These are phyloP conservation scores for Drosophila murphyi DNA, from an alignment of 1,140 invertebrate genomes.

Conservation along the genomic window DNA sequence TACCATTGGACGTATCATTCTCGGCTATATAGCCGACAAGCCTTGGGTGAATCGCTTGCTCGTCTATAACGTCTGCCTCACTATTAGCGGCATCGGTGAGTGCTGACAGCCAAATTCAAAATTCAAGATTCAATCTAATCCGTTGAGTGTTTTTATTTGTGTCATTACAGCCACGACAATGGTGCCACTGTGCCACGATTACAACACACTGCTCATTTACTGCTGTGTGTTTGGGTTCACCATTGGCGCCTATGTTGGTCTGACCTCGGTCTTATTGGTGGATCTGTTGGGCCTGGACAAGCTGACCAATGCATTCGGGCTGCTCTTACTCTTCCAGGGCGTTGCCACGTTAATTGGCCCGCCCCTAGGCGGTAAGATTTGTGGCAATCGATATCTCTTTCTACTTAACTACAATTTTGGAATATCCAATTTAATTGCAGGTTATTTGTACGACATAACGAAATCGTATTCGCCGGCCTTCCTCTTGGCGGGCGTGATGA, in stretches of 20 bases:
- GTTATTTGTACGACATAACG: slow-evolving; percentile 91
- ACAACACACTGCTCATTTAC: slow-evolving; percentile 90
- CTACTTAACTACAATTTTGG: too few species aligned
- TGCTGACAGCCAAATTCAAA: not conserved
- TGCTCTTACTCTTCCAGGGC: slow-evolving; percentile 95
- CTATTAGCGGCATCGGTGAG: slow-evolving; percentile 93
- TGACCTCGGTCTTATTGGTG: slow-evolving; percentile 95
- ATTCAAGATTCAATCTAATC: not conserved
- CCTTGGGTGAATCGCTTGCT: slow-evolving; percentile 93
- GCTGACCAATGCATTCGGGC: slow-evolving; percentile 96
- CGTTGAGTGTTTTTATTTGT: slow-evolving; percentile 53
- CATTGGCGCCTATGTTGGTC: slow-evolving; percentile 95
- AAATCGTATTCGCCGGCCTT: slow-evolving; percentile 94
- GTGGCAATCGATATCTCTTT: not conserved
- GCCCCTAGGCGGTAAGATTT: slow-evolving; percentile 92
- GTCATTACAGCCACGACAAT: slow-evolving; percentile 90
- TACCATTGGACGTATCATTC: slow-evolving; percentile 93
- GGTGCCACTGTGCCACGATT: slow-evolving; percentile 90
- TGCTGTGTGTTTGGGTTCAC: slow-evolving; percentile 93
- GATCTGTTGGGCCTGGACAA: slow-evolving; percentile 94
- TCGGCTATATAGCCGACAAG: slow-evolving; percentile 94
- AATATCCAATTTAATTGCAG: slow-evolving; percentile 85
- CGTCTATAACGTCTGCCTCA: slow-evolving; percentile 95
- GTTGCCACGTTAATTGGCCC: slow-evolving; percentile 95
- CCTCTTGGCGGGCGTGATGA: slow-evolving; percentile 91